Base-by-base conservation (phyloP, 2,113 vertebrate genomes). In the Amia ocellicauda region DNA sequence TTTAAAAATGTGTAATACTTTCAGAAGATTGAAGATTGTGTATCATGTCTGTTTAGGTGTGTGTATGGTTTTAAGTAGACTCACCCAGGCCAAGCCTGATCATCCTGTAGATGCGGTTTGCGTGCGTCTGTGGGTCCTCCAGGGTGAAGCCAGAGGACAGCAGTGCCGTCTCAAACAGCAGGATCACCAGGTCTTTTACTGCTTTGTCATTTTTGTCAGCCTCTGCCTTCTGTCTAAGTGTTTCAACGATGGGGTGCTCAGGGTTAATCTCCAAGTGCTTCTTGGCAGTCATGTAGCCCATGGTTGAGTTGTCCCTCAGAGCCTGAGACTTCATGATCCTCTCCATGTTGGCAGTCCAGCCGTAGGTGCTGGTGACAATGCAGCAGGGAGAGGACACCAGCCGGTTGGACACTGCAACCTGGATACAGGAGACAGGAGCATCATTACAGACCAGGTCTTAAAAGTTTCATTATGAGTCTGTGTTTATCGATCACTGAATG, bases 311-410 rank as follows among this genome's bases (percentile, higher is more conserved):
- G 61, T 91, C 90, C 20, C 90, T 83, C 58, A 91, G 64, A 17
- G 90, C 90, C 60, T 91, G 89, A 58, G 89, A 86, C 78, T 91
- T 91, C 90, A 91, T 91, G 74, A 91, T 91, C 66, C 90, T 84
- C 74, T 91, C 90, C 90, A 91, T 91, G 78, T 91, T 91, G 10
- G 90, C 90, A 0, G 90, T 91, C 90, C 90, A 91, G 47, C 90
- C 90, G 0, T 91, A 91, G 20, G 89, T 91, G 78, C 90, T 89
- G 70, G 90, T 91, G 50, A 91, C 90, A 1, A 91, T 91, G 71
- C 90, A 91, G 77, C 89, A 91, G 0, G 89, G 90, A 0, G 90
- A 91, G 0, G 86, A 31, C 1, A 91, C 90, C 67, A 91, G 60
- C 31, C 88, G 87, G 69, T 90, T 91, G 40, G 90, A 91, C 1